Evolutionary conservation across 2,113 vertebrate genomes (phyloP).

Genomic region (Ciconia stormi): DNA sequence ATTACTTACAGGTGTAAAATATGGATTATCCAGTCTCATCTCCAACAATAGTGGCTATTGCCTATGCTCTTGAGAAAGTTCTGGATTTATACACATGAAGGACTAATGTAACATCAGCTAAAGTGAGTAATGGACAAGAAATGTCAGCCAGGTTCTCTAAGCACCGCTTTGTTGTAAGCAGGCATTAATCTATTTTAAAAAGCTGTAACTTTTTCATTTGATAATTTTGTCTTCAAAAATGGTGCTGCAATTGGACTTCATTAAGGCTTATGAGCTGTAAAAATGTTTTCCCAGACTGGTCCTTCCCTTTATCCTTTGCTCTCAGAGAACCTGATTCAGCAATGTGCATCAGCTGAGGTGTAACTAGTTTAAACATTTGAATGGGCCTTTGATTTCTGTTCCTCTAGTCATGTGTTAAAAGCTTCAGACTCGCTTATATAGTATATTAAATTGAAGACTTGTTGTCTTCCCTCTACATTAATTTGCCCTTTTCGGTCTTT

Average conservation of each 20-base stretch:
- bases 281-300: not conserved
- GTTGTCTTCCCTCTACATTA: not conserved
- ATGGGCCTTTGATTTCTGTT: not conserved
- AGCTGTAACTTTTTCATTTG: not conserved
- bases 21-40: not conserved
- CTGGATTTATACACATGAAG: not conserved
- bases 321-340: not conserved
- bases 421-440: not conserved
- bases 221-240: not conserved
- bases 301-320: not conserved
- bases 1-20: not conserved
- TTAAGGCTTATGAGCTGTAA: not conserved
- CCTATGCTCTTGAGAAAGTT: not conserved
- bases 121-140: not conserved
- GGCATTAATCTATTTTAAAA: not conserved
- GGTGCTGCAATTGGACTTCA: not conserved
- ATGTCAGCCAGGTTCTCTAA: not conserved
- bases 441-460: not conserved
- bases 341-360: not conserved
- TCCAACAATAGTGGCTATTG: not conserved
- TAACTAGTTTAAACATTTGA: not conserved
- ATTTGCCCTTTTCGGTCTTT: not conserved
- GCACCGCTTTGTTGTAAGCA: not conserved
- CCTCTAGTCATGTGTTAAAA: not conserved
- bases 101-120: not conserved